Evolutionary conservation across 2,797 vertebrate species (phyloP).

Genomic region (Microctenopoma lineatum): DNA sequence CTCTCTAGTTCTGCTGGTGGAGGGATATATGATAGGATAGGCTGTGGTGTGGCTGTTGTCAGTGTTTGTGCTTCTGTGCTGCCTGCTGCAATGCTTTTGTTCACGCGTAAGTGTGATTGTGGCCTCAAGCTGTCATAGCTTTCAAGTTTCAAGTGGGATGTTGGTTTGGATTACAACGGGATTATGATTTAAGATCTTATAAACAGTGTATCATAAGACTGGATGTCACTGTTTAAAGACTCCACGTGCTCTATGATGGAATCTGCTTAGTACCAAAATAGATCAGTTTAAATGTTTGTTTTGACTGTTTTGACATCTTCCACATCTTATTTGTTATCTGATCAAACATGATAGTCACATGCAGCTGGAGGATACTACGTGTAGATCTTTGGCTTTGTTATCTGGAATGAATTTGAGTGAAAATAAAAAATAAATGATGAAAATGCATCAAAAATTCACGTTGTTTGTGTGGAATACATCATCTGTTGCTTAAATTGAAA

Average conservation of each 20-base stretch:
- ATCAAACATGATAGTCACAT: slow-evolving; percentile 56
- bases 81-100: slow-evolving; percentile 64
- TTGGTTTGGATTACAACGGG: slow-evolving; percentile 51
- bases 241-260: slow-evolving; percentile 16
- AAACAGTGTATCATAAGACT: slow-evolving; percentile 42
- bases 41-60: slow-evolving; percentile 69
- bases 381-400: slow-evolving; percentile 23
- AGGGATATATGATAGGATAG: slow-evolving; percentile 77
- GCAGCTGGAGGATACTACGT: slow-evolving; percentile 31
- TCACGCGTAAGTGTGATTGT: slow-evolving; percentile 71
- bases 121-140: slow-evolving; percentile 58
- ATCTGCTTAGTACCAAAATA: slow-evolving; percentile 34
- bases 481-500: neutral
- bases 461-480: slow-evolving; percentile 25
- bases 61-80: slow-evolving; percentile 73
- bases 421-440: slow-evolving; percentile 14
- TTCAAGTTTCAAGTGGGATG: slow-evolving; percentile 48
- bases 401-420: slow-evolving; percentile 40
- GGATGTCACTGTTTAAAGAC: slow-evolving; percentile 30
- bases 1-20: slow-evolving; percentile 65
- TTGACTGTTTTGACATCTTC: slow-evolving; percentile 38
- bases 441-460: slow-evolving; percentile 24
- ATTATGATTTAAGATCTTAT: slow-evolving; percentile 62
- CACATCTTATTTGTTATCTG: slow-evolving; percentile 28
- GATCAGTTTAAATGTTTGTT: slow-evolving; percentile 55